Evolutionary conservation across 2,888 invertebrate genomes (phyloP).

Genomic region (Ophion ventricosus): DNA sequence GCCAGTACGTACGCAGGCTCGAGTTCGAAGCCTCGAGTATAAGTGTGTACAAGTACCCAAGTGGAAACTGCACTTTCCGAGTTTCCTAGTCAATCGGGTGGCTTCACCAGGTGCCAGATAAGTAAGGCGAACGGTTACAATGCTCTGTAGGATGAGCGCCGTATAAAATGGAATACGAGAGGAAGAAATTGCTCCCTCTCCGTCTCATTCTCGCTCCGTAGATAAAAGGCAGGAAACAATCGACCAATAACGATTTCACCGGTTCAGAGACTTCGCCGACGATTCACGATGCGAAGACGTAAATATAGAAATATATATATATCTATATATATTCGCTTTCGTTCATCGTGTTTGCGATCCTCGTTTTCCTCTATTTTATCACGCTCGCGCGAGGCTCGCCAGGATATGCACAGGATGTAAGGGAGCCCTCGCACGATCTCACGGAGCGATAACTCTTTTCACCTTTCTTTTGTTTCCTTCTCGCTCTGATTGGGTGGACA

Average conservation of each 20-base stretch:
- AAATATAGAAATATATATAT: neutral
- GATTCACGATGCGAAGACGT: conserved; percentile 49
- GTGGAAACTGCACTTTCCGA: conserved; percentile 31
- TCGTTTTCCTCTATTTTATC: conserved; percentile 23
- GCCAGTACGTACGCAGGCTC: too few species aligned
- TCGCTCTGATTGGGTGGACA: conserved; percentile 81
- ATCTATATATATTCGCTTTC: conserved; percentile 12
- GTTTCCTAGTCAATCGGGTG: conserved; percentile 54
- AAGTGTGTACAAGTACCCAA: conserved; percentile 12
- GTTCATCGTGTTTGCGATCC: conserved; percentile 3
- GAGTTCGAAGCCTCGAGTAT: too few species aligned
- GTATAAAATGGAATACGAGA: conserved; percentile 32
- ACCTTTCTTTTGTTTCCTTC: conserved; percentile 83
- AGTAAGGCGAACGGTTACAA: conserved; percentile 40
- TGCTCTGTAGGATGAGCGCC: neutral
- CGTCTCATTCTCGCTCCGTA: neutral
- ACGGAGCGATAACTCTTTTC: conserved; percentile 80
- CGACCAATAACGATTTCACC: conserved; percentile 69
- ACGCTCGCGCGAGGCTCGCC: conserved; percentile 30
- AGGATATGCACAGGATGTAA: conserved; percentile 68
- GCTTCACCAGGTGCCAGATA: conserved; percentile 36
- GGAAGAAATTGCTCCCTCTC: conserved; percentile 13
- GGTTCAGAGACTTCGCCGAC: conserved; percentile 61
- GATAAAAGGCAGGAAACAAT: conserved; percentile 65
- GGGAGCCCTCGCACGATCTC: conserved; percentile 75